Conservation (phyloP, 2,888 invertebrate species). For the Drosophila multiciliata region DNA sequence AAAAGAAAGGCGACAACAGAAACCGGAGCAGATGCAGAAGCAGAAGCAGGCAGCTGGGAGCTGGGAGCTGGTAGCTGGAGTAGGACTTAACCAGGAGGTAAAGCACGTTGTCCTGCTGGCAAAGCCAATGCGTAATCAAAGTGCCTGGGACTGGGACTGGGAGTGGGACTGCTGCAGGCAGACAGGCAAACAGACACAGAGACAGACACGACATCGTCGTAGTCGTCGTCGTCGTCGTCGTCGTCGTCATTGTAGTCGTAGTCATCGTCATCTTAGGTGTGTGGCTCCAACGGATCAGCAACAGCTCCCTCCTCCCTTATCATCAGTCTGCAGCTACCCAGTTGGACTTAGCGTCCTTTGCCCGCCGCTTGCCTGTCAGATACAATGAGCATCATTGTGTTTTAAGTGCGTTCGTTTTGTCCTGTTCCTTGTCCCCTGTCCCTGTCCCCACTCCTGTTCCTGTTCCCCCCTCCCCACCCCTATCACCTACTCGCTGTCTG, state of each 20-base stretch:
- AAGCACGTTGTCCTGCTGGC: conserved; percentile 46
- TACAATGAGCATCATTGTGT: conserved; percentile 81
- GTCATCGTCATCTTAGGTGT: conserved; percentile 68
- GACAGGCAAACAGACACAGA: neutral
- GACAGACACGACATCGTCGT: conserved; percentile 63
- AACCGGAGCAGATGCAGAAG: neutral
- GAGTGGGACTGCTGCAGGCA: neutral
- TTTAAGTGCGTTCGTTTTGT: conserved; percentile 80
- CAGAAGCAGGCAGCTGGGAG: conserved; percentile 7
- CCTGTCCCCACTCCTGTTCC: neutral
- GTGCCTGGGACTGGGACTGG: conserved; percentile 37
- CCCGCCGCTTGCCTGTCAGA: conserved; percentile 68
- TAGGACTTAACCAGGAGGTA: conserved; percentile 46
- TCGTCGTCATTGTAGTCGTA: conserved; percentile 29
- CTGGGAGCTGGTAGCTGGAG: neutral
- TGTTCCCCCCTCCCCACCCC: neutral
- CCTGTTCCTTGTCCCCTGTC: conserved; percentile 51
- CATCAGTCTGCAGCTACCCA: conserved; percentile 5
- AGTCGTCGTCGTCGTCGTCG: conserved; percentile 35
- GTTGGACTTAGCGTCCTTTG: conserved; percentile 20
- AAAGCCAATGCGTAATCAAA: conserved; percentile 77
- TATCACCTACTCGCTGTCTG: conserved; percentile 1
- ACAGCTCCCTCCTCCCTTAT: conserved; percentile 7
- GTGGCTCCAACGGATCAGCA: conserved; percentile 65
- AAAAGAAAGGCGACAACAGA: conserved; percentile 17